Percentiles rank a stretch among this genome's conserved stretches.
Conservation (phyloP, 2,888 invertebrate genomes). For the Folsomia candida region DNA sequence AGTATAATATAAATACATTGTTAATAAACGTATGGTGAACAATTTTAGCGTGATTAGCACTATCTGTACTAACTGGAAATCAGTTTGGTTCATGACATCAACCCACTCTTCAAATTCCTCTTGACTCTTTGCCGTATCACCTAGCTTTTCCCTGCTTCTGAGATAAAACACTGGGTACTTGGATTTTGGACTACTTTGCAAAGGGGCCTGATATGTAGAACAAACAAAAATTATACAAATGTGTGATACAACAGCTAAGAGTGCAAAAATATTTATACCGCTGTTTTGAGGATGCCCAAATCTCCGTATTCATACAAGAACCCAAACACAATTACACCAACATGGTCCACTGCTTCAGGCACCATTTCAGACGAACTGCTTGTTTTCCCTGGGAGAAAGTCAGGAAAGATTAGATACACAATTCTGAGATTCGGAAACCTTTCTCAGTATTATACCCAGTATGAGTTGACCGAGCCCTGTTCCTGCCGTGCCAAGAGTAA, state of each 20-base stretch:
- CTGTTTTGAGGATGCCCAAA: constrained; percentile 35
- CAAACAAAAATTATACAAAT: too few species aligned
- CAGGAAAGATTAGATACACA: background rate
- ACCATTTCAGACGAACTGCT: constrained; percentile 35
- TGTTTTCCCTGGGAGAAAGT: constrained; percentile 24
- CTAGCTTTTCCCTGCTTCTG: constrained; percentile 35
- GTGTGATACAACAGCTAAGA: too few species aligned
- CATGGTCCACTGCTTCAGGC: constrained; percentile 48
- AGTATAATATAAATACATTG: too few species aligned
- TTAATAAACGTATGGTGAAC: too few species aligned
- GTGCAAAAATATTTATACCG: too few species aligned
- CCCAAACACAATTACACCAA: constrained; percentile 43
- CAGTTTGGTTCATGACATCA: constrained; percentile 31
- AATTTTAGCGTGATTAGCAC: too few species aligned
- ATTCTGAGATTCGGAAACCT: background rate
- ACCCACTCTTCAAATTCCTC: constrained; percentile 48
- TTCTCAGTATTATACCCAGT: constrained; percentile 17
- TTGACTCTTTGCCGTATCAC: constrained; percentile 33
- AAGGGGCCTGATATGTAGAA: constrained; percentile 15
- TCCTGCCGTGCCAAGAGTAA: constrained; percentile 44
- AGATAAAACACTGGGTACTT: constrained; percentile 47
- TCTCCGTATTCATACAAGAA: constrained; percentile 48
- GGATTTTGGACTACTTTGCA: constrained; percentile 35
- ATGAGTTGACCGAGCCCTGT: constrained; percentile 41
- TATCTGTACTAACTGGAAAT: constrained; percentile 30